Evolutionary conservation across 2,113 vertebrate genomes (phyloP).

Genomic region (Brachypteracias leptosomus): DNA sequence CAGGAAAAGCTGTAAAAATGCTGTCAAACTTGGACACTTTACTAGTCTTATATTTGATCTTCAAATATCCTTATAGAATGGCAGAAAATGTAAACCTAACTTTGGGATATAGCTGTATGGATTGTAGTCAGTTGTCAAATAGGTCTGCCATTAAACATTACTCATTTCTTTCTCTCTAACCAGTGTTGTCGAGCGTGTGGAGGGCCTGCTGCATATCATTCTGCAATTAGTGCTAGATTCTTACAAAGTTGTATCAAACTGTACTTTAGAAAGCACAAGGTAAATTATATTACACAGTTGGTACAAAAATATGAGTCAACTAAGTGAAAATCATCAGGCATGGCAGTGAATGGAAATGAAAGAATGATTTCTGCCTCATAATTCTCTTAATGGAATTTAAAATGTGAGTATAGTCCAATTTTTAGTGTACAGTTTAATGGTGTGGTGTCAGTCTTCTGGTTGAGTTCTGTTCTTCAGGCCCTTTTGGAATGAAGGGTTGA

Average conservation of each 20-base stretch:
- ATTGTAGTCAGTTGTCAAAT: not conserved
- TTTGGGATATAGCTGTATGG: not conserved
- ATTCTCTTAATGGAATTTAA: slow-evolving; percentile 13
- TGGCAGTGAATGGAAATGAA: not conserved
- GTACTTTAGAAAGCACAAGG: not conserved
- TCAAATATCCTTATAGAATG: not conserved
- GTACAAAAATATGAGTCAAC: not conserved
- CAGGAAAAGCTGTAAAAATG: not conserved
- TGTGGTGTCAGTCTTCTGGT: not conserved
- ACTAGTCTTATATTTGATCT: not conserved
- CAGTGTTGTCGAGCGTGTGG: not conserved
- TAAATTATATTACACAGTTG: not conserved
- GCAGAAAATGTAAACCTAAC: not conserved
- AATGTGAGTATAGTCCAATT: not conserved
- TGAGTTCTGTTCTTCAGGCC: not conserved
- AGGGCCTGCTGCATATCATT: not conserved
- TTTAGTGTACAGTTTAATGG: not conserved
- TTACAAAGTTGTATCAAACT: not conserved
- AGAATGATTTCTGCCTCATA: not conserved
- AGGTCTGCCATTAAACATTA: not conserved
- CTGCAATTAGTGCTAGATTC: not conserved
- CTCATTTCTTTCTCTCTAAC: not conserved
- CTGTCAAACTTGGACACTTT: not conserved
- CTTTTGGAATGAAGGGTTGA: not conserved
- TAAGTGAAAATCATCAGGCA: not conserved